Base-by-base conservation (phyloP, 2,113 vertebrate species). In the Axis porcinus region DNA sequence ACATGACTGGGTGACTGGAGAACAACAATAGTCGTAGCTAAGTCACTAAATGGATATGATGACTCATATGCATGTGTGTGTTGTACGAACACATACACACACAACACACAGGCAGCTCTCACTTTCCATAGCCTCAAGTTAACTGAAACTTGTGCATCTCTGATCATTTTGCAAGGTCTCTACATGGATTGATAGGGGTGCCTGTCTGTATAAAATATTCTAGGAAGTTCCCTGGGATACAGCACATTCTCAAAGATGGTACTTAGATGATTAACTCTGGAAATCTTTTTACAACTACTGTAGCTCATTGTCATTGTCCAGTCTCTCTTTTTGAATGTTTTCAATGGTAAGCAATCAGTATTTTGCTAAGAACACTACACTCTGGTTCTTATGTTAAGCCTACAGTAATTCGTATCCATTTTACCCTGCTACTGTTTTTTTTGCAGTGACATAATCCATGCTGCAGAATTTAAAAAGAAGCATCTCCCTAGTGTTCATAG, bases 31-130 rank as follows among this genome's bases (percentile, higher is more conserved):
- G 52, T 16, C 67, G 2, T 25, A 36, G 27, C 50, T 60, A 6
- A 50, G 25, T 57, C 76, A 74, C 43, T 85, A 85, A 76, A 25
- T 79, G 7, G 33, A 54, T 50, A 33, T n/a, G 5, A 19, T 79
- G 28, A 55, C 7, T 30, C n/a, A 67, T 2, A 50, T n/a, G 17
- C 40, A 82, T 1, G 0, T 36, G 50, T 1, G 0, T 81, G 30
- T n/a, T 36, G 33, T 2, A 8, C 0, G 0, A 82, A 27, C 47
- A 40, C 43, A 12, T 8, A 62, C 13, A 54, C 33, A 64, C 16
- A 28, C 30, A 50, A 30, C 33, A 47, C 7, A 11, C 8, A 23
- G 4, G 11, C 17, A 67, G 6, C 57, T 13, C 6, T 58, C 23
- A 30, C 16, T 92, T 57, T 27, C 8, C 9, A 9, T 17, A 62